These are phyloP conservation scores for Cerastis rubricosa DNA, from an alignment of 2,888 invertebrate genomes.

Conservation along the genomic window DNA sequence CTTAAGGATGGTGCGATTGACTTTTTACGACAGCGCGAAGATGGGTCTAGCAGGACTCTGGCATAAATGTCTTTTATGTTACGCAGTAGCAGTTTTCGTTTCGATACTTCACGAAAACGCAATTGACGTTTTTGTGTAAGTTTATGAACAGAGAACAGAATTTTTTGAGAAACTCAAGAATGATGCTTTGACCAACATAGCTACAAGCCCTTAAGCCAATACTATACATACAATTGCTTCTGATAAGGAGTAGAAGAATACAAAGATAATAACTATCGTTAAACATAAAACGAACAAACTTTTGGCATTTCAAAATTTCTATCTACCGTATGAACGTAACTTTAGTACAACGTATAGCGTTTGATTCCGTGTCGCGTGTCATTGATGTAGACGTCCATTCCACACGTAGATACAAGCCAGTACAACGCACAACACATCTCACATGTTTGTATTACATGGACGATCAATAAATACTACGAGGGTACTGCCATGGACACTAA, in stretches of 20 bases:
- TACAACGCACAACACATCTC: slow-evolving; percentile 54
- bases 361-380: slow-evolving; percentile 72
- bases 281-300: background rate
- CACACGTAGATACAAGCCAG: slow-evolving; percentile 54
- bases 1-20: slow-evolving; percentile 9
- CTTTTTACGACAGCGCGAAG: slow-evolving; percentile 30
- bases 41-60: background rate
- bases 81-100: background rate
- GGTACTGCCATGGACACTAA: background rate
- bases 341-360: slow-evolving; percentile 53
- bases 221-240: background rate
- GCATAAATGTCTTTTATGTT: background rate
- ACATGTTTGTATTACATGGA: slow-evolving; percentile 54
- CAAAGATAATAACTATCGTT: background rate
- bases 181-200: background rate
- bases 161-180: background rate
- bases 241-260: background rate
- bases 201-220: background rate
- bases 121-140: background rate
- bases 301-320: background rate
- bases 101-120: background rate
- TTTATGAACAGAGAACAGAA: background rate
- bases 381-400: slow-evolving; percentile 75
- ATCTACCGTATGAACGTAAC: slow-evolving; percentile 25
- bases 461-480: slow-evolving; percentile 41